Percentiles rank a stretch among this genome's conserved stretches.
phyloP scores from a whole-genome alignment of 2,113 vertebrate genomes.

The Eupsittula cactorum region DNA sequence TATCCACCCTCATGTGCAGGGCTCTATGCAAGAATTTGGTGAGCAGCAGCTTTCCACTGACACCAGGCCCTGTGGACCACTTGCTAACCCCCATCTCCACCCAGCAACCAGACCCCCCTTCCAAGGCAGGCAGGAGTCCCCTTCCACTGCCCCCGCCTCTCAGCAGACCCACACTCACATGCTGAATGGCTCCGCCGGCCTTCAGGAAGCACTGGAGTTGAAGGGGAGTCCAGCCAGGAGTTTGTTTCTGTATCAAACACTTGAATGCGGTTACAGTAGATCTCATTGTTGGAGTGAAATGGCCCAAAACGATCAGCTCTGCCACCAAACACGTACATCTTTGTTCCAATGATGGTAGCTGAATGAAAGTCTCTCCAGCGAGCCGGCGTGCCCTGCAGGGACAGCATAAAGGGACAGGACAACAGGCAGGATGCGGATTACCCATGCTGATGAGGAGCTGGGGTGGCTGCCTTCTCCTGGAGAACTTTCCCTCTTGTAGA shows the following conservation, averaged over 20 bases:
- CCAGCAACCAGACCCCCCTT: neutral
- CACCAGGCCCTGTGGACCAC: neutral
- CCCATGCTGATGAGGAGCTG: neutral
- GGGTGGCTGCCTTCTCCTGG: neutral
- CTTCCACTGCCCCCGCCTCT: neutral
- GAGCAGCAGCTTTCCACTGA: neutral
- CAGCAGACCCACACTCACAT: slow-evolving; percentile 79
- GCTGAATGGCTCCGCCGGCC: slow-evolving; percentile 96
- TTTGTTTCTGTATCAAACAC: slow-evolving; percentile 94
- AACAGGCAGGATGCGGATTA: neutral
- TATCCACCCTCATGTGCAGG: fast-evolving
- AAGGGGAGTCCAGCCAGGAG: slow-evolving; percentile 89
- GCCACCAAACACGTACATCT: slow-evolving; percentile 97
- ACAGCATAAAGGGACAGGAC: neutral
- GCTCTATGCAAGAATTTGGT: fast-evolving
- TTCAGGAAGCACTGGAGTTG: slow-evolving; percentile 84
- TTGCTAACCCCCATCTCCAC: neutral
- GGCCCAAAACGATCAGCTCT: slow-evolving; percentile 95
- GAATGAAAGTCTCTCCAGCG: slow-evolving; percentile 99
- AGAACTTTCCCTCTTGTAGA: neutral
- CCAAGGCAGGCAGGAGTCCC: neutral
- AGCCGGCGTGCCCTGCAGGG: slow-evolving; percentile 87
- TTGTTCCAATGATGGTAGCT: slow-evolving; percentile 92
- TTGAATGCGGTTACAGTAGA: slow-evolving; percentile 97
- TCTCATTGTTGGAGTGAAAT: slow-evolving; percentile 98